These are phyloP conservation scores for Manis crassicaudata DNA, from an alignment of 2,797 vertebrate species.

Conservation along the genomic window DNA sequence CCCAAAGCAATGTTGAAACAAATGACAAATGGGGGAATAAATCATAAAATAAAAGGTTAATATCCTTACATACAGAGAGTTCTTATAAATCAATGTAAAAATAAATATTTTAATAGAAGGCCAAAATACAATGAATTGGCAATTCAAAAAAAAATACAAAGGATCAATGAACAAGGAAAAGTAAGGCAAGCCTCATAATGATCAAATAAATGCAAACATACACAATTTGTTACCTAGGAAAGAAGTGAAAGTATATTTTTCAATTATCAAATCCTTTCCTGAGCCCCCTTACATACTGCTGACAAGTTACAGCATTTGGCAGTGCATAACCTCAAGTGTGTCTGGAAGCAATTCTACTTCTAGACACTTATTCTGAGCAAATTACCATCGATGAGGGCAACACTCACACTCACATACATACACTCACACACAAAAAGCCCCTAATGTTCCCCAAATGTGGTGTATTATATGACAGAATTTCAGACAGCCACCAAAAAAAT, in stretches of 20 bases:
- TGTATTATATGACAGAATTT: not conserved
- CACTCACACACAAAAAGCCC: not conserved
- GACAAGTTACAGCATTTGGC: not conserved
- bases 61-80: not conserved
- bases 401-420: accelerated
- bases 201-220: conserved; percentile 21
- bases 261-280: not conserved
- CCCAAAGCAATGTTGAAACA: not conserved
- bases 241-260: not conserved
- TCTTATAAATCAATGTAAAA: conserved; percentile 2
- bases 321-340: not conserved
- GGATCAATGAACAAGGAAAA: not conserved
- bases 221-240: not conserved
- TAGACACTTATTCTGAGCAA: not conserved
- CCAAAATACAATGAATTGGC: not conserved
- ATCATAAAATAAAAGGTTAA: not conserved
- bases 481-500: conserved; percentile 31
- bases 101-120: conserved; percentile 4
- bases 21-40: not conserved
- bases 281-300: not conserved
- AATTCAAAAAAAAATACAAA: not conserved
- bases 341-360: not conserved
- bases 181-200: not conserved
- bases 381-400: not conserved
- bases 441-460: not conserved